Evolutionary conservation across 2,113 vertebrate species (phyloP), one percentile per base, ranked within the genome.

Genomic region (Glaucomys volans): DNA sequence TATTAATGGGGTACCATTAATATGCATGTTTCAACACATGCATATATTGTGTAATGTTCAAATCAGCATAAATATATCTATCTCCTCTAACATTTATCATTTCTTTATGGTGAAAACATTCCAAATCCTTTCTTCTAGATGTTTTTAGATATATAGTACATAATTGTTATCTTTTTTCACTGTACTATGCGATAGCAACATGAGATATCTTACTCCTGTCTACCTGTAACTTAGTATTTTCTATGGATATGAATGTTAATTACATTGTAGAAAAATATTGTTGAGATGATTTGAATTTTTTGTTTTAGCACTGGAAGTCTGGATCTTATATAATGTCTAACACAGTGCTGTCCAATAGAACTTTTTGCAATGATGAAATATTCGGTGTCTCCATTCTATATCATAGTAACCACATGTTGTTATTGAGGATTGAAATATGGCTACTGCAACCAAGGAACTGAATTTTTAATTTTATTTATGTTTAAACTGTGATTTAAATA

Each of bases 401-500:
- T 32, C 35, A 87, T 2, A 93, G 82, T 75, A 57, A 52, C 28
- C 16, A 84, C 32, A 17, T 84, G 16, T 71, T 20, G 50, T n/a
- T 80, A 5, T 42, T 87, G 28, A 87, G 4, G 75, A 92, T 76
- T 64, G 22, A 88, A 95, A 74, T 87, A 37, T 95, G 82, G 74
- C 67, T 74, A 16, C 44, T 90, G 28, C 50, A 94, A 42, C n/a
- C 79, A 69, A 90, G 86, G 50, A 83, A 81, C 1, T 76, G 67
- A 77, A 74, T 75, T 83, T 74, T 95, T 54, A 50, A 42, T 80
- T 64, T 96, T 91, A 40, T 57, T 66, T 90, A 47, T 69, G 14
- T 97, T 90, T 83, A 75, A 96, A 72, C 88, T 69, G 42, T 93
- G 54, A 88, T 88, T 81, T 88, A 95, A 71, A 62, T 80, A 92